These are phyloP conservation scores for Melitaea athalia DNA, from an alignment of 2,888 invertebrate genomes.

Conservation along the genomic window DNA sequence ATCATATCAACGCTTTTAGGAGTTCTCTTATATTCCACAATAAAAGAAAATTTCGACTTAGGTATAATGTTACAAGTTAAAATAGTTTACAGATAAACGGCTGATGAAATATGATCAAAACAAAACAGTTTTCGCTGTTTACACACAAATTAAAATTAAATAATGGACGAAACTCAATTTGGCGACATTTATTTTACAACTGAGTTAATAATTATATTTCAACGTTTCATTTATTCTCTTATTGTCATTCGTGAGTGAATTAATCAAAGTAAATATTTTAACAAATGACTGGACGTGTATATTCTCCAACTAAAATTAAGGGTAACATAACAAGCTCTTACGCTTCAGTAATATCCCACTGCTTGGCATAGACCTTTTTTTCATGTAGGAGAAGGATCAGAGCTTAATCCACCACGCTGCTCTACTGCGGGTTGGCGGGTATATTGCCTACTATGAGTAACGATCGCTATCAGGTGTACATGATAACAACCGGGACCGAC, in stretches of 20 bases:
- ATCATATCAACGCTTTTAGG: too few relatives aligned
- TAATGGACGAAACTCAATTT: conserved; percentile 18
- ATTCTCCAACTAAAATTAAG: background rate
- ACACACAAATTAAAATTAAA: conserved; percentile 17
- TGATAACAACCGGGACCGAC: too few relatives aligned
- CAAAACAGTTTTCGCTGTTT: conserved; percentile 14
- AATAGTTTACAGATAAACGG: conserved; percentile 10
- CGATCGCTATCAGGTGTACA: too few relatives aligned
- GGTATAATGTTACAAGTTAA: background rate
- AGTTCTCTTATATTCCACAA: too few relatives aligned
- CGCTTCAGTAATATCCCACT: too few relatives aligned
- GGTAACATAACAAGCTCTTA: background rate
- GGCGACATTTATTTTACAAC: conserved; percentile 28
- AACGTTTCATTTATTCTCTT: conserved; percentile 25
- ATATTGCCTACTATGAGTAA: too few relatives aligned
- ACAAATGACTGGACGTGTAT: background rate
- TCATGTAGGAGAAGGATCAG: too few relatives aligned
- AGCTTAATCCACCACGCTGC: too few relatives aligned
- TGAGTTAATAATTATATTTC: conserved; percentile 30
- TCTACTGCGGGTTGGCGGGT: too few relatives aligned
- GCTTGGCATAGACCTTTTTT: too few relatives aligned
- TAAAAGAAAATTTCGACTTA: background rate
- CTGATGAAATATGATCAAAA: conserved; percentile 17
- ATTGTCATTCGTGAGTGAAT: conserved; percentile 8
- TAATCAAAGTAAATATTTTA: background rate